A percentile compares a stretch with the other conserved stretches of the same genome.
Conservation (phyloP, 2,113 vertebrate genomes). For the Progne subis region DNA sequence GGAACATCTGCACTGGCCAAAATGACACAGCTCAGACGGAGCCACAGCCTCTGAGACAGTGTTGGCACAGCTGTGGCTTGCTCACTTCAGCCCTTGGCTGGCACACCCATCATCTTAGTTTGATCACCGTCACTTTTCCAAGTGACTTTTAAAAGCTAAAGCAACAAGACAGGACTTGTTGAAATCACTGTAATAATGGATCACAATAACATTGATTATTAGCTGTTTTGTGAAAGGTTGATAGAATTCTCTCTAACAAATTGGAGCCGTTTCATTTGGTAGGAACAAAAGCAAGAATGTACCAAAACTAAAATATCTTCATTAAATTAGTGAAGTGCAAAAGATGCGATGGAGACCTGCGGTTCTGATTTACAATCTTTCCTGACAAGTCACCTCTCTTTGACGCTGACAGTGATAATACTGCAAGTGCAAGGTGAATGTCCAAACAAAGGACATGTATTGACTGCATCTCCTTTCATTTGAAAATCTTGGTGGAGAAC, state of each 20-base stretch:
- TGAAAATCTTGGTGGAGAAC: not conserved
- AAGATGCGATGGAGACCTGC: not conserved
- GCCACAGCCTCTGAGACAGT: not conserved
- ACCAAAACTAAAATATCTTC: not conserved
- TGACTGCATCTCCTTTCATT: not conserved
- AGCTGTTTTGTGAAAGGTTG: not conserved
- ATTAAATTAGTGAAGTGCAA: not conserved
- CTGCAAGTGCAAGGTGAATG: not conserved
- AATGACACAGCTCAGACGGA: not conserved
- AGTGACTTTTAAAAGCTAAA: not conserved
- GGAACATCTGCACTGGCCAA: not conserved
- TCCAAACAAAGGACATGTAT: not conserved
- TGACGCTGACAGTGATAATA: not conserved
- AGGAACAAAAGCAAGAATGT: not conserved
- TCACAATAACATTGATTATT: not conserved
- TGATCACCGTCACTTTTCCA: not conserved
- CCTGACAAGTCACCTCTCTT: not conserved
- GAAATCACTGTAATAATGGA: not conserved
- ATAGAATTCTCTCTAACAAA: not conserved
- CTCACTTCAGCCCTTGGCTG: not conserved
- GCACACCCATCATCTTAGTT: not conserved
- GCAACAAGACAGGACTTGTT: not conserved
- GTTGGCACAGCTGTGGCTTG: not conserved
- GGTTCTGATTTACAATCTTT: not conserved
- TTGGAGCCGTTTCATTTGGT: not conserved